Percentiles rank a stretch among this genome's conserved stretches.
These are phyloP conservation scores for Fringilla coelebs DNA, from an alignment of 2,797 vertebrate genomes.

Conservation along the genomic window DNA sequence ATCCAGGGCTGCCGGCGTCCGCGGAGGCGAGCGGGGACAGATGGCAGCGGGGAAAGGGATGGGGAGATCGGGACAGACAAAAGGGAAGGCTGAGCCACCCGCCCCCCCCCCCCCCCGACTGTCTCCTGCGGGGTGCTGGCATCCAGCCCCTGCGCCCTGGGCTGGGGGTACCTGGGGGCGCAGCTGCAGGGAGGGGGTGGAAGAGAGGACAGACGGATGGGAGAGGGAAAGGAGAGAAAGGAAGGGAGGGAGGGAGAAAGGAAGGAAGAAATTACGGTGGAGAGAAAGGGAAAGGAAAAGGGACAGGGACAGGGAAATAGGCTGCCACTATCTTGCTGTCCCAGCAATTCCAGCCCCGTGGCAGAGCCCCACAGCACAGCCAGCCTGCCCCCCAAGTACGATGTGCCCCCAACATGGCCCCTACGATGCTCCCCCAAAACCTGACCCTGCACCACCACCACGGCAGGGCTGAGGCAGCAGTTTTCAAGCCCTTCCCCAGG, in stretches of 20 bases:
- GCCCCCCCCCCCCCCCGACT: not conserved
- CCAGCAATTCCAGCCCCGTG: not conserved
- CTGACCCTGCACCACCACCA: not conserved
- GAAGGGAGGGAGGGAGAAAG: not conserved
- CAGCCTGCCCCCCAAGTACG: not conserved
- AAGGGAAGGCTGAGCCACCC: not conserved
- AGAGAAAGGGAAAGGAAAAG: not conserved
- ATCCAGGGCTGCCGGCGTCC: not conserved
- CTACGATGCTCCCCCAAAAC: not conserved
- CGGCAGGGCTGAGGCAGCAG: not conserved
- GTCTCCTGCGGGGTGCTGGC: not conserved
- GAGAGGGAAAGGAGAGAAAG: not conserved
- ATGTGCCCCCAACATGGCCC: no score
- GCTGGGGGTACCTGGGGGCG: not conserved
- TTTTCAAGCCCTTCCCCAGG: not conserved
- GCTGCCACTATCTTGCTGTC: not conserved
- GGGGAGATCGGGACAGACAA: not conserved
- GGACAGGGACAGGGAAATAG: not conserved
- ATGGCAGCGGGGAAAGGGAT: not conserved
- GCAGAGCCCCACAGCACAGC: not conserved
- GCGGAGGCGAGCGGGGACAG: constrained; percentile 8
- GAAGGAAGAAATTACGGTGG: not conserved
- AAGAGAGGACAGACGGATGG: not conserved
- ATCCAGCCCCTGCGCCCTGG: not conserved
- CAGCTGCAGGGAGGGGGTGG: not conserved